phyloP scores from a whole-genome alignment of 1,140 invertebrate species.

The Saccostrea glomerata region DNA sequence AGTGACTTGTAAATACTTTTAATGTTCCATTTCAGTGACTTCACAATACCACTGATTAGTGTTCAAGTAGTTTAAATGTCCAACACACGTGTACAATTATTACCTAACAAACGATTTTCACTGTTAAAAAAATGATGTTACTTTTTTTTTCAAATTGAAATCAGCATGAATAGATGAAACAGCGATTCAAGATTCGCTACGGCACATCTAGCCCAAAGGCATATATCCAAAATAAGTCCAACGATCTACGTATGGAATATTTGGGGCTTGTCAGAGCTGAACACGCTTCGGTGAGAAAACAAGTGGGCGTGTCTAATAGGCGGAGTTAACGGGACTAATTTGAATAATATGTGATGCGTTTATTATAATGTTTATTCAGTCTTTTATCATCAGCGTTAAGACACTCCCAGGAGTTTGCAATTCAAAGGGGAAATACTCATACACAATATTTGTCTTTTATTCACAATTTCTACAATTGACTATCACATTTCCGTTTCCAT shows the following conservation, averaged over 20 bases:
- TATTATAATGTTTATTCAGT: conserved; percentile 32
- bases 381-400: conserved; percentile 11
- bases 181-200: conserved; percentile 18
- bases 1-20: conserved; percentile 21
- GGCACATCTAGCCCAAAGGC: conserved; percentile 58
- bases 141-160: conserved; percentile 3
- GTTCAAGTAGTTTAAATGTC: conserved; percentile 37
- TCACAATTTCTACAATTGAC: neutral
- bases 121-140: neutral
- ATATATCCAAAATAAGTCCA: conserved; percentile 59
- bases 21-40: conserved; percentile 36
- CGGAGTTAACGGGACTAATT: conserved; percentile 37
- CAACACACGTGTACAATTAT: conserved; percentile 26
- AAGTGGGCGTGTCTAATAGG: conserved; percentile 44
- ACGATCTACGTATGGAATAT: conserved; percentile 48
- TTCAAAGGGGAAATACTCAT: conserved; percentile 35
- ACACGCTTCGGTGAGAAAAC: conserved; percentile 45
- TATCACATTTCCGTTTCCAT: too few relatives aligned
- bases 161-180: conserved; percentile 34
- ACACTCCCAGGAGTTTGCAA: neutral
- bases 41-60: conserved; percentile 2
- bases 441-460: neutral
- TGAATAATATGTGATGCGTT: conserved; percentile 27
- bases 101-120: conserved; percentile 20
- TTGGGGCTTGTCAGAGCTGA: conserved; percentile 43